Evolutionary conservation across 2,113 vertebrate species (phyloP), one percentile per base, ranked within the genome.

Genomic region (Barnardius zonarius): DNA sequence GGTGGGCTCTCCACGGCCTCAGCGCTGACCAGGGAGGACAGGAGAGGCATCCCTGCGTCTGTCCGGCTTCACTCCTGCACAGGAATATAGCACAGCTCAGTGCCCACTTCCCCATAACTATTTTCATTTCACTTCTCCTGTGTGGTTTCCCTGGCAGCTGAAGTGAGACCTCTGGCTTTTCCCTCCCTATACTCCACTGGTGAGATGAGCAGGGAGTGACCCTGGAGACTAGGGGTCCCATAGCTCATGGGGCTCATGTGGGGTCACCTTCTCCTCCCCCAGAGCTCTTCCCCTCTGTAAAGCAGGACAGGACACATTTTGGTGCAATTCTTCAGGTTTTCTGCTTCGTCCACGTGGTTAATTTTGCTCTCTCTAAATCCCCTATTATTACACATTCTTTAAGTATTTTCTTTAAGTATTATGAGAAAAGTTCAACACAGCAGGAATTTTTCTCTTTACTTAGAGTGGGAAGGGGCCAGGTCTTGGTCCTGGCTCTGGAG

Each of bases 381-480:
- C 37, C 51, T 17, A 20, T 95, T 95, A 94, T 96, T 92, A 30
- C 85, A 95, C 92, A 95, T 95, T 93, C 93, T 96, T 95, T 31
- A 78, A 95, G 80, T 92, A 94, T 95, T 96, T 96, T 94, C 90
- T 89, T 95, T 80, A 92, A 83, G 86, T 78, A 75, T 91, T 94
- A 90, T 43, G 69, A 92, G 89, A 83, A 68, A 73, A 92, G 76
- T 81, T 93, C 87, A 82, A 77, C 5, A 25, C 9, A 6, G 63
- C 92, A 88, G 86, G 91, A 93, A 72, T 96, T 90, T 80, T 80
- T 31, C 57, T 64, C 11, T 31, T 83, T 28, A 6, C 63, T 93
- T 79, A 18, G 62, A 25, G 31, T 55, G 19, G 54, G 46, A 79
- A 82, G 69, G 69, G 69, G 46, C 5, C 0, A 0, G 9, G 22